phyloP scores from a whole-genome alignment of 2,113 vertebrate species.

The Prunella fulvescens region DNA sequence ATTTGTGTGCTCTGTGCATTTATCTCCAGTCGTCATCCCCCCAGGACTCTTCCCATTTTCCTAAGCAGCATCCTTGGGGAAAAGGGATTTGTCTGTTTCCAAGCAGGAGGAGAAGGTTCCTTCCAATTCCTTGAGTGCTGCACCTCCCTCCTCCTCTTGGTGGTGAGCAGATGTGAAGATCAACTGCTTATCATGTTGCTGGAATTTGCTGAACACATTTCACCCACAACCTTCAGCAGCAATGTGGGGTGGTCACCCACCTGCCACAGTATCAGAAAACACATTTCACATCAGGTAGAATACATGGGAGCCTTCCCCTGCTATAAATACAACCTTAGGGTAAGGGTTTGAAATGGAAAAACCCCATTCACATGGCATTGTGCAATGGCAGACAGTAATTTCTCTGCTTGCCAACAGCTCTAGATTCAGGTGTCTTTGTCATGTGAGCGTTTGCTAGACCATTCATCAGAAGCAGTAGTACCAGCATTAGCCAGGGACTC shows the following conservation, averaged over 20 bases:
- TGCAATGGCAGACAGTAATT: background rate
- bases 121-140: background rate
- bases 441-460: background rate
- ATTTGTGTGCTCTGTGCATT: background rate
- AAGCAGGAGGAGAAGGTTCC: background rate
- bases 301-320: background rate
- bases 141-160: background rate
- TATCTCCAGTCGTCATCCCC: background rate
- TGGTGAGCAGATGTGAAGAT: background rate
- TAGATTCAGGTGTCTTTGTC: background rate
- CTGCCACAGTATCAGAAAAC: background rate
- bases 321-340: background rate
- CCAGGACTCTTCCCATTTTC: background rate
- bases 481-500: background rate
- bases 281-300: background rate
- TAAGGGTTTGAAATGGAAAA: background rate
- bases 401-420: background rate
- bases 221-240: background rate
- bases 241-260: background rate
- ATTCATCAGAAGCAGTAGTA: slow-evolving; percentile 1
- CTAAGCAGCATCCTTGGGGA: background rate
- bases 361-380: background rate
- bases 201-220: background rate
- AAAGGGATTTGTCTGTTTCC: background rate
- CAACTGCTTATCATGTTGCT: background rate